Evolutionary conservation across 2,113 vertebrate genomes (phyloP).

Genomic region (Bucco capensis): DNA sequence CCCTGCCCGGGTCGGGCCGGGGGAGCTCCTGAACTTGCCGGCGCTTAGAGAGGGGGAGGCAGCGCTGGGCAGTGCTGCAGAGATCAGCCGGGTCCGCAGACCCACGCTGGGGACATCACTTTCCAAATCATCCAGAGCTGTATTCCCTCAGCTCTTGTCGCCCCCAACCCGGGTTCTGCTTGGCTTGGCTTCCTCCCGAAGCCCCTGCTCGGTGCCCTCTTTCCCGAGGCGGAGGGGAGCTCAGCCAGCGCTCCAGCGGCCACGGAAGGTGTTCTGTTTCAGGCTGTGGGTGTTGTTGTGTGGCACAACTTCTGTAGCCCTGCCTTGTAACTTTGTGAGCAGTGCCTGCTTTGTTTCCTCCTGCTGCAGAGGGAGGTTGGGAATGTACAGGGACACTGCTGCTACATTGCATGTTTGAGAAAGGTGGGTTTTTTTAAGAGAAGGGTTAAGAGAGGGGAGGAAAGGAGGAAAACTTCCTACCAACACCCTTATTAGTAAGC

Average conservation of each 20-base stretch:
- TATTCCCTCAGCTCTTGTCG: neutral
- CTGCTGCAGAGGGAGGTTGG: neutral
- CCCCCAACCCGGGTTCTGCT: neutral
- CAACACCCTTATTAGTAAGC: neutral
- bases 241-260: neutral
- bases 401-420: neutral
- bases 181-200: neutral
- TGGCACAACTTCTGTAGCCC: neutral
- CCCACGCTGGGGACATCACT: neutral
- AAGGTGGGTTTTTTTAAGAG: neutral
- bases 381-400: neutral
- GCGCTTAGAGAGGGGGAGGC: accelerated
- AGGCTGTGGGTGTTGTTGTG: neutral
- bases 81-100: too few relatives aligned
- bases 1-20: neutral
- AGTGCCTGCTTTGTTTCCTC: neutral
- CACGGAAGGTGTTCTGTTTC: neutral
- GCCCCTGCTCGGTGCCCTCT: neutral
- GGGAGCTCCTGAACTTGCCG: neutral
- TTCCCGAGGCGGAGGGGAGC: neutral
- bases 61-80: neutral
- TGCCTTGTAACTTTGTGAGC: neutral
- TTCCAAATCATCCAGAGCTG: accelerated
- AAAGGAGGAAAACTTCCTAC: neutral
- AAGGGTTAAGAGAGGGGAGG: neutral